A percentile compares a stretch with the other conserved stretches of the same genome.
These are phyloP conservation scores for Drosophila biarmipes DNA, from an alignment of 1,140 invertebrate genomes.

Conservation along the genomic window DNA sequence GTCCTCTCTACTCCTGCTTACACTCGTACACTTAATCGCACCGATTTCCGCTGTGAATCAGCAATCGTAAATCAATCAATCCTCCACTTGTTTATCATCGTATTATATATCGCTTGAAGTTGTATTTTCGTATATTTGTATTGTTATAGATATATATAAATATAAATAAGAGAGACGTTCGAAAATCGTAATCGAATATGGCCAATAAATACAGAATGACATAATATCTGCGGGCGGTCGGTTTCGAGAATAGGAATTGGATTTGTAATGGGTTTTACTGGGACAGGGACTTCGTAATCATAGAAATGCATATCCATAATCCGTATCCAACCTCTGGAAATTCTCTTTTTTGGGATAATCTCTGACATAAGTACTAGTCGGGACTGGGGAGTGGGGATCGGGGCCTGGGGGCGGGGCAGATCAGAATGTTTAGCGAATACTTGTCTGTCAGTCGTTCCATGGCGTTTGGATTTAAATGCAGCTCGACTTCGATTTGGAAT, in stretches of 20 bases:
- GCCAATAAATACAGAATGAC: slow-evolving; percentile 62
- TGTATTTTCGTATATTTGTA: slow-evolving; percentile 38
- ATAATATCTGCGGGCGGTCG: slow-evolving; percentile 31
- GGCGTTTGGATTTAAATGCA: slow-evolving; percentile 36
- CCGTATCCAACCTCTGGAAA: slow-evolving; percentile 7
- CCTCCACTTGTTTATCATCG: slow-evolving; percentile 13
- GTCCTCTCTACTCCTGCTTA: slow-evolving; percentile 1
- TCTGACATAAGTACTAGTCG: slow-evolving; percentile 12
- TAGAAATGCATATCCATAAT: neutral
- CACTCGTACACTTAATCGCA: neutral
- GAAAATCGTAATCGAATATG: slow-evolving; percentile 66
- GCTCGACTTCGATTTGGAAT: slow-evolving; percentile 36
- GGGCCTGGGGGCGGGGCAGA: slow-evolving; percentile 2
- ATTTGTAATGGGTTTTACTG: neutral
- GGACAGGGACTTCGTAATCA: neutral
- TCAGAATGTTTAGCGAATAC: slow-evolving; percentile 40
- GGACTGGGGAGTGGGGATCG: too few species aligned
- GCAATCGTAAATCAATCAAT: neutral
- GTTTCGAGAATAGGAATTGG: neutral
- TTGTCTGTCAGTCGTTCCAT: slow-evolving; percentile 30
- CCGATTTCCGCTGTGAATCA: slow-evolving; percentile 1
- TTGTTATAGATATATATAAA: slow-evolving; percentile 51
- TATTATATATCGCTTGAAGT: slow-evolving; percentile 34
- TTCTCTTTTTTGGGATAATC: neutral
- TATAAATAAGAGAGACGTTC: slow-evolving; percentile 68